Conservation (phyloP, 2,888 invertebrate species). For the Priocnemis perturbator region DNA sequence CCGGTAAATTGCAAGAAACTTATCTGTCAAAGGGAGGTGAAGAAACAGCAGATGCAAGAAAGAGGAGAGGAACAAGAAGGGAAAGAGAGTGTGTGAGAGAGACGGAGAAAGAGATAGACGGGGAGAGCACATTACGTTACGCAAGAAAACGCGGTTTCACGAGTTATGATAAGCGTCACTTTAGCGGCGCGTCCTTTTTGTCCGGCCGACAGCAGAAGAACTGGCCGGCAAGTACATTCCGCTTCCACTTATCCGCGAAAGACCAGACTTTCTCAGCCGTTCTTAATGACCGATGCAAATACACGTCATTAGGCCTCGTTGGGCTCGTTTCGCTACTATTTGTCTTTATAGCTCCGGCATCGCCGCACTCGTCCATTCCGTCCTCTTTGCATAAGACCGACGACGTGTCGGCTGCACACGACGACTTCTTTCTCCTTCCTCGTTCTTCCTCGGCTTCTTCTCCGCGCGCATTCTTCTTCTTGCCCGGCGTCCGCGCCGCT, state of each 20-base stretch:
- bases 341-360: conserved; percentile 58
- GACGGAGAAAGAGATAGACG: no score
- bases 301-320: conserved; percentile 61
- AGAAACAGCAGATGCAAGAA: no score
- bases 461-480: no score
- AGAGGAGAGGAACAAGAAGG: conserved; percentile 4
- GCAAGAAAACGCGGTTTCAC: conserved; percentile 46
- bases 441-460: no score
- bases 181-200: conserved; percentile 46
- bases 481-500: not conserved
- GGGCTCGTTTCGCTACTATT: conserved; percentile 61
- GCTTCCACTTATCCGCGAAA: conserved; percentile 1
- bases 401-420: not conserved
- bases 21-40: no score
- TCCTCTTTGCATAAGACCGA: conserved; percentile 20
- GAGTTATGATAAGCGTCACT: conserved; percentile 46
- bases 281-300: conserved; percentile 64
- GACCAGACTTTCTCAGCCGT: conserved; percentile 41
- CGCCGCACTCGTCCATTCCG: conserved; percentile 10
- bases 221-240: conserved; percentile 27
- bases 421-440: no score
- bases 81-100: not conserved
- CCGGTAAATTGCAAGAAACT: no score
- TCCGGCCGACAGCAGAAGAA: conserved; percentile 41
- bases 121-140: conserved; percentile 22